Percentiles rank a stretch among this genome's conserved stretches.
These are phyloP conservation scores for Myotis daubentonii DNA, from an alignment of 2,797 vertebrate genomes.

Conservation along the genomic window DNA sequence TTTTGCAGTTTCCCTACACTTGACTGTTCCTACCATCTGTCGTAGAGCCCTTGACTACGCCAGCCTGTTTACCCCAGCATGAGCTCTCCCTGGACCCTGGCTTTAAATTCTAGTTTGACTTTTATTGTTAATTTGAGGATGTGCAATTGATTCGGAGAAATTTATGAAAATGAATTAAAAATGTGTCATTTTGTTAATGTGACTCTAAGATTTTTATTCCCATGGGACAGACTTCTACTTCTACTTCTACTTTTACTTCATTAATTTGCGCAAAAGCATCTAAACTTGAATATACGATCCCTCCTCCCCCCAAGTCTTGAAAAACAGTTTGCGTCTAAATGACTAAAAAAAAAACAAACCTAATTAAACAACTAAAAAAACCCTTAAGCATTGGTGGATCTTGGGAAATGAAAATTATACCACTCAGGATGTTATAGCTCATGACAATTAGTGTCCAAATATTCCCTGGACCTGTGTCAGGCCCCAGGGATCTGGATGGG, in stretches of 20 bases:
- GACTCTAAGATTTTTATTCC: slow-evolving; percentile 31
- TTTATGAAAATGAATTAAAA: slow-evolving; percentile 58
- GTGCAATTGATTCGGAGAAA: slow-evolving; percentile 24
- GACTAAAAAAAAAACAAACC: background rate
- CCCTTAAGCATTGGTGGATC: background rate
- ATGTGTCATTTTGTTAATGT: slow-evolving; percentile 37
- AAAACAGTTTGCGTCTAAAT: slow-evolving; percentile 33
- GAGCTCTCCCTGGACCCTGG: background rate
- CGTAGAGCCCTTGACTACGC: background rate
- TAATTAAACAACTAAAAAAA: slow-evolving; percentile 9
- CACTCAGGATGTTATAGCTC: background rate
- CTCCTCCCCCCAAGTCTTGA: background rate
- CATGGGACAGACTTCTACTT: background rate
- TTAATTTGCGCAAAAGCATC: slow-evolving; percentile 50
- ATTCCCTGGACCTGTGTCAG: background rate
- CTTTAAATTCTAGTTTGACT: slow-evolving; percentile 53
- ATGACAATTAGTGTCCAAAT: background rate
- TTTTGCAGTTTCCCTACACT: background rate
- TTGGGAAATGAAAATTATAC: background rate
- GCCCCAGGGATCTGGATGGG: background rate
- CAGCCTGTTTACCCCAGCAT: background rate
- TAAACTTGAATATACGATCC: slow-evolving; percentile 16
- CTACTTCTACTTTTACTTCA: background rate
- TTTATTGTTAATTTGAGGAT: slow-evolving; percentile 41
- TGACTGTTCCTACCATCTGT: slow-evolving; percentile 33